Evolutionary conservation across 2,797 vertebrate genomes (phyloP), one percentile per base, ranked within the genome.

Genomic region (Hylomyscus alleni): DNA sequence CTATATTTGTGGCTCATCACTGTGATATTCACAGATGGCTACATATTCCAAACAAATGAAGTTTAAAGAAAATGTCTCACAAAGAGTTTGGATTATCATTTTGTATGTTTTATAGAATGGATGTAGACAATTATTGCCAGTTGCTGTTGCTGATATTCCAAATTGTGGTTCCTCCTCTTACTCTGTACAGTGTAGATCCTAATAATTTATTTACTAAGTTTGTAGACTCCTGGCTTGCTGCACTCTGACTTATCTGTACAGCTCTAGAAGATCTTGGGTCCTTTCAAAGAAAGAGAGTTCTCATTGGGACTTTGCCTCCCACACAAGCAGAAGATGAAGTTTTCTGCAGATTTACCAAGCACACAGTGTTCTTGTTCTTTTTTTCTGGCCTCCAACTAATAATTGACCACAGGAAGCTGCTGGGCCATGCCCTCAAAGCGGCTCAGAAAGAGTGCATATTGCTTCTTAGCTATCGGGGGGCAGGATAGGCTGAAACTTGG

Each of bases 171-270:
- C n/a, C n/a, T 67, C 47, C 76, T 73, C 40, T 89, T 62, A 62
- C 67, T 96, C 86, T 60, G 37, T 40, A 78, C 73, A 73, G 56
- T 31, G 3, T 92, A 91, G 88, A 69, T 90, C 31, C 0, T 34
- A 26, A 92, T 95, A 37, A 96, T 94, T 96, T 97, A 96, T 94
- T 92, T 91, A 96, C 73, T 92, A 95, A 17, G 76, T 89, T 90
- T 97, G 82, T 81, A 76, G 37, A 96, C 89, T 80, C 40, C 78
- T 96, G 96, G 54, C 93, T 90, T 73, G 22, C 67, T 65, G 4
- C 52, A 80, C 94, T 86, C 93, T 40, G 5, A 87, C 96, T n/a
- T n/a, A 95, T 94, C 93, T 96, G 92, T 10, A 47, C 3, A 40
- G 73, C 76, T 88, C 78, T 75, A 78, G 77, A 50, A 54, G 90